phyloP scores from a whole-genome alignment of 2,113 vertebrate genomes.

The Chiloscyllium plagiosum region DNA sequence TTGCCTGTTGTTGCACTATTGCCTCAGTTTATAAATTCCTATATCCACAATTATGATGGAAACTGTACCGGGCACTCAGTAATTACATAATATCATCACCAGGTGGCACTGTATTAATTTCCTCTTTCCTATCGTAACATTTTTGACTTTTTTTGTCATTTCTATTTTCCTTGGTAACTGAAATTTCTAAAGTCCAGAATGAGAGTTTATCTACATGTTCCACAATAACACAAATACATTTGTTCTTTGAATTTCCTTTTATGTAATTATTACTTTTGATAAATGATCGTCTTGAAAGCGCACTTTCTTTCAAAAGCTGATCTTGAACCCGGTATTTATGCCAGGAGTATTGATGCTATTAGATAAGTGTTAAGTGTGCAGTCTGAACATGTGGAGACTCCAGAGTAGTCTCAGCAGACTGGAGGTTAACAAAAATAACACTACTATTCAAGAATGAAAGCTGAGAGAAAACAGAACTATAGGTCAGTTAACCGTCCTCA shows the following conservation, averaged over 20 bases:
- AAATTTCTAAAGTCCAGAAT: not conserved
- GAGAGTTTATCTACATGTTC: not conserved
- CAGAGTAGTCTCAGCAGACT: not conserved
- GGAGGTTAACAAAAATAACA: not conserved
- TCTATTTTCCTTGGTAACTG: not conserved
- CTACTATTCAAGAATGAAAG: not conserved
- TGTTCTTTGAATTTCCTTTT: not conserved
- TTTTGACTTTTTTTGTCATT: not conserved
- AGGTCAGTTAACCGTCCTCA: not conserved
- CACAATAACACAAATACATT: not conserved
- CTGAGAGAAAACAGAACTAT: not conserved
- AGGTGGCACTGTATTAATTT: not conserved
- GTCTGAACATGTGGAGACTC: not conserved
- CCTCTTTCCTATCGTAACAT: not conserved
- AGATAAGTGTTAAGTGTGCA: not conserved
- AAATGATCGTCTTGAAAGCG: not conserved
- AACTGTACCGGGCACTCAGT: not conserved
- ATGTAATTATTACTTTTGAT: not conserved
- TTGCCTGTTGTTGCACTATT: not conserved
- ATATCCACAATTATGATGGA: not conserved
- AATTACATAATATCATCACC: not conserved
- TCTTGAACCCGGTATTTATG: not conserved
- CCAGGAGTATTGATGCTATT: not conserved
- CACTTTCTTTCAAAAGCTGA: not conserved
- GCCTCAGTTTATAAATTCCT: not conserved